These are phyloP conservation scores for Jordanella pulchra DNA, from an alignment of 2,797 vertebrate species.

Conservation along the genomic window DNA sequence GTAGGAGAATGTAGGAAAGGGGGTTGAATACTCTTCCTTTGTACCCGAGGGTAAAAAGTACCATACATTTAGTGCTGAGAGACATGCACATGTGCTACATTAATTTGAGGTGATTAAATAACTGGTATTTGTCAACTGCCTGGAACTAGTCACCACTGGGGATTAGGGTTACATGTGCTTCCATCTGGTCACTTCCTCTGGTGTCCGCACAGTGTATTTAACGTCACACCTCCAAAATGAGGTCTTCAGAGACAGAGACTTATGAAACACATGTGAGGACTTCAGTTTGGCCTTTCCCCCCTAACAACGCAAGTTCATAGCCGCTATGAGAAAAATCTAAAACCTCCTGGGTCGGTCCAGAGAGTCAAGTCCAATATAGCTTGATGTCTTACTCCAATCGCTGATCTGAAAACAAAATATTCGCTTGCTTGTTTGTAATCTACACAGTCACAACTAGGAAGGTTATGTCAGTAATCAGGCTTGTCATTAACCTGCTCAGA, in stretches of 20 bases:
- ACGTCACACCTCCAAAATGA: conserved; percentile 69
- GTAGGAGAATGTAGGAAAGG: not conserved
- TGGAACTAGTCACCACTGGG: conserved; percentile 27
- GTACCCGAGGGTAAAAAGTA: not conserved
- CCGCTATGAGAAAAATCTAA: conserved; percentile 60
- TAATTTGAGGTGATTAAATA: conserved; percentile 44
- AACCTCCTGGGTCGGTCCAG: conserved; percentile 60
- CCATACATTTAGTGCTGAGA: not conserved
- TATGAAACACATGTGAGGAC: conserved; percentile 69
- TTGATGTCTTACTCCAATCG: conserved; percentile 57
- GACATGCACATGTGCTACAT: conserved; percentile 11
- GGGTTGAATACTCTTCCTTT: not conserved
- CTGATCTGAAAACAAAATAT: conserved; percentile 48
- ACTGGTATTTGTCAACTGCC: conserved; percentile 22
- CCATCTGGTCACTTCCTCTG: conserved; percentile 32
- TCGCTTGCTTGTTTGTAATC: conserved; percentile 50
- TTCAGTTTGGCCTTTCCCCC: conserved; percentile 52
- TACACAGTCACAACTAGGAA: conserved; percentile 30
- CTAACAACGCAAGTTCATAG: conserved; percentile 45
- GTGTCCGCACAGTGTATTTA: conserved; percentile 45
- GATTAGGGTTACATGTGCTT: conserved; percentile 34
- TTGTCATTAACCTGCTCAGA: conserved; percentile 40
- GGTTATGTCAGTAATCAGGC: conserved; percentile 13
- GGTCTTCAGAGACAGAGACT: conserved; percentile 49
- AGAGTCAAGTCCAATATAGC: conserved; percentile 67